phyloP scores from a whole-genome alignment of 2,888 invertebrate genomes.

The Drosophila cognata region DNA sequence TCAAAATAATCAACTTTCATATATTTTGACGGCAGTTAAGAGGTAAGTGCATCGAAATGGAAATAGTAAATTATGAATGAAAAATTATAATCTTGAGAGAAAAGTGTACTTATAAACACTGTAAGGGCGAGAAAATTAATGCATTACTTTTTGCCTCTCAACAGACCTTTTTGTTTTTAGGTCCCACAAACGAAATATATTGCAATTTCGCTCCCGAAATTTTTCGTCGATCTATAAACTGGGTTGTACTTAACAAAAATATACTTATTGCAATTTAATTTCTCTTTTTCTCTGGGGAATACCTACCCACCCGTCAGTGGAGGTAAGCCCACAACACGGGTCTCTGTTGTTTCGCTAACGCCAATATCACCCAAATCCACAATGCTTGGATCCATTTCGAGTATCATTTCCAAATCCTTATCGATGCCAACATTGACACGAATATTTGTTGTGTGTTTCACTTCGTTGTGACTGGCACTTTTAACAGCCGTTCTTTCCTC shows the following conservation, averaged over 20 bases:
- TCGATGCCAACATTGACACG: conserved; percentile 87
- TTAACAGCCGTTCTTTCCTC: neutral
- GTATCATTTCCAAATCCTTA: conserved; percentile 87
- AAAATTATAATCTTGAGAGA: no score
- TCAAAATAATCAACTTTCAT: no score
- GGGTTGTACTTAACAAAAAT: neutral
- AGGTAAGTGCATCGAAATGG: no score
- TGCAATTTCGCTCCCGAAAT: neutral
- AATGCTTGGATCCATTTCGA: conserved; percentile 88
- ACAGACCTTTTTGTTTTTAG: neutral
- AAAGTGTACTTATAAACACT: no score
- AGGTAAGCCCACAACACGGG: conserved; percentile 79
- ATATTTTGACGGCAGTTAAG: no score
- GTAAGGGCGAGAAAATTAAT: no score
- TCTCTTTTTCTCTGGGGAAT: conserved; percentile 1
- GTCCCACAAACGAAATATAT: neutral
- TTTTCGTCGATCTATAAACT: neutral
- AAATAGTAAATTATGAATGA: no score
- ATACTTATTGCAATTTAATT: neutral
- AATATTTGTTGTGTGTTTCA: conserved; percentile 78
- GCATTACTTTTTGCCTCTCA: neutral
- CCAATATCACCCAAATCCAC: conserved; percentile 85
- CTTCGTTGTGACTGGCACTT: neutral
- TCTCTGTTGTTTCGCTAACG: conserved; percentile 62
- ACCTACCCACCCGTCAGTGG: conserved; percentile 84